Conservation (phyloP, 2,113 vertebrate species). For the Tonatia bakeri region DNA sequence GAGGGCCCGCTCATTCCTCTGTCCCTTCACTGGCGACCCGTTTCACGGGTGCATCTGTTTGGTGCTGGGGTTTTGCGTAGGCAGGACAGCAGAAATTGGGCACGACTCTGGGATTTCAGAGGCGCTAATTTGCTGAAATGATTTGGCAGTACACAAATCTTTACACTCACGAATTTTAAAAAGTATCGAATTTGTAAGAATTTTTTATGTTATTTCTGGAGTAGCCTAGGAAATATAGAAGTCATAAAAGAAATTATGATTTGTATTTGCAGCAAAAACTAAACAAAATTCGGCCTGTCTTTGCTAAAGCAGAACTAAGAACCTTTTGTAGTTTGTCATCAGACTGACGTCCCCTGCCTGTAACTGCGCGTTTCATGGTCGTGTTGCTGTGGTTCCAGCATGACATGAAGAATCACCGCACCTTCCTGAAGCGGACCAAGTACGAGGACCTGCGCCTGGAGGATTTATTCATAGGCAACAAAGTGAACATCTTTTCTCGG, state of each 20-base stretch:
- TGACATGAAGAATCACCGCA: constrained; percentile 92
- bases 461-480: constrained; percentile 94
- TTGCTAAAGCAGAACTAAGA: not conserved
- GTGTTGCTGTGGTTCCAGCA: constrained; percentile 81
- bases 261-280: not conserved
- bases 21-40: not conserved
- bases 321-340: not conserved
- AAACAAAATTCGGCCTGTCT: not conserved
- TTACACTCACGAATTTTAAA: not conserved
- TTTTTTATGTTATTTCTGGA: not conserved
- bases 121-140: not conserved
- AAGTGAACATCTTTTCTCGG: constrained; percentile 91
- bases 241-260: not conserved
- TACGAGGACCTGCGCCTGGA: constrained; percentile 87
- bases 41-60: not conserved
- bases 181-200: not conserved
- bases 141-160: not conserved
- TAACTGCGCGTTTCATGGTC: not conserved
- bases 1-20: not conserved
- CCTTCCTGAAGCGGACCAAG: constrained; percentile 89
- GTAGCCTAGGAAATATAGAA: not conserved
- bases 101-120: not conserved
- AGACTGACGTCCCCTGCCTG: not conserved
- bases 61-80: not conserved
- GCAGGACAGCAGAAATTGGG: not conserved